Base-by-base conservation (phyloP, 2,797 vertebrate species). In the Notoglanidium macrostoma region DNA sequence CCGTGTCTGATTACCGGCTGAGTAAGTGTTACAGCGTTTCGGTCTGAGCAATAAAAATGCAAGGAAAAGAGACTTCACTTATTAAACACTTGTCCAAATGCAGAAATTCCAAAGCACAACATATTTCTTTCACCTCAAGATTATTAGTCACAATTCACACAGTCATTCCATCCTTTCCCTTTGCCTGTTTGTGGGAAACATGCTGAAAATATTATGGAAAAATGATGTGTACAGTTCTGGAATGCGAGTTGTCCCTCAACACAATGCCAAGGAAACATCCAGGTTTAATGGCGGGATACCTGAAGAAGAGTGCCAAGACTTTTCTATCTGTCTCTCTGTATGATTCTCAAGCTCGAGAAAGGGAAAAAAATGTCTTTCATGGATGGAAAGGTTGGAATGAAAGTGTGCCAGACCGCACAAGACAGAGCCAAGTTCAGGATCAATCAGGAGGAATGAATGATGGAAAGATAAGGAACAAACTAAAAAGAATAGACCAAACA, bases 401-500 rank as follows among this genome's bases (percentile, higher is more conserved):
- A 91, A 91, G 90, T 86, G 84, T 90, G 94, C 95, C 94, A 95
- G 94, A 92, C 91, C 91, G 85, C 91, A 93, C 57, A 40, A 86
- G 90, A 68, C 89, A 90, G 89, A 94, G 95, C 94, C 95, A 94
- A 95, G 92, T 84, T 90, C 91, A 92, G 94, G 93, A 95, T 95
- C 94, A 94, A 92, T 89, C 91, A 93, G 90, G 90, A 95, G 95
- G 95, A 96, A 95, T 94, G 95, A 95, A 94, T 92, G 95, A 95
- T 95, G 91, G 92, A 93, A 90, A 93, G 96, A 96, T 96, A 96
- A 96, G 94, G 91, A 91, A 92, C 92, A 93, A 95, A 93, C 92
- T 94, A 94, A 93, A 94, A 93, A 76, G 92, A 94, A 94, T 94
- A 96, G 95, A 96, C 95, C 95, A 96, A 96, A 96, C 96, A 96